Conservation (phyloP, 2,888 invertebrate species). For the Tetrapedia diversipes region DNA sequence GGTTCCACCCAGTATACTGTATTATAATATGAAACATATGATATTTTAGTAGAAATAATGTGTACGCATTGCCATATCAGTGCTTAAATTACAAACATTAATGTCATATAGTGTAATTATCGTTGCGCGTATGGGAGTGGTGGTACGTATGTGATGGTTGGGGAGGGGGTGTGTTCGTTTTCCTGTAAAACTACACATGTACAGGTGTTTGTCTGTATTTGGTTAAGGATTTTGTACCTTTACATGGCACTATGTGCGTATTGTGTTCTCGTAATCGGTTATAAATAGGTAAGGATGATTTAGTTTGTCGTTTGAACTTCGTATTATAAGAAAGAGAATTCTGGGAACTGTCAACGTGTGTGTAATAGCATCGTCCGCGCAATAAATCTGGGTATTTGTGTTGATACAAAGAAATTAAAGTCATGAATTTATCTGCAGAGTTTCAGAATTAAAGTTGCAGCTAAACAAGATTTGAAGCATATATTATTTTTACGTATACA, state of each 20-base stretch:
- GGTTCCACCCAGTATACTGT: too few relatives aligned
- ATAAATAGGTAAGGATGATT: too few relatives aligned
- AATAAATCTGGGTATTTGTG: not conserved
- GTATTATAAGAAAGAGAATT: not conserved
- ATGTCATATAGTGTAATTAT: not conserved
- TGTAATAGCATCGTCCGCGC: too few relatives aligned
- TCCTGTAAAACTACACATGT: not conserved
- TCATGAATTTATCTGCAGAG: not conserved
- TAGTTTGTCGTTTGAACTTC: not conserved
- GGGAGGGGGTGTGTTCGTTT: not conserved
- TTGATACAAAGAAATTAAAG: not conserved
- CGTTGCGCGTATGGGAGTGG: not conserved
- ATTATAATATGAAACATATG: too few relatives aligned
- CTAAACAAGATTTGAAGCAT: not conserved
- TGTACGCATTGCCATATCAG: too few relatives aligned
- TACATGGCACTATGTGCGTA: not conserved
- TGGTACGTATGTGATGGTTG: not conserved
- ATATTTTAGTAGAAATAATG: too few relatives aligned
- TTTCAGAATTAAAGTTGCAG: not conserved
- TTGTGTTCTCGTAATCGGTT: not conserved
- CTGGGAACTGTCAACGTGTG: not conserved
- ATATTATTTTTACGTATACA: too few relatives aligned
- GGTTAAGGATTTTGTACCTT: not conserved
- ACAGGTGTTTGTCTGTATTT: not conserved
- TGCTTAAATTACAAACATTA: not conserved